Base-by-base conservation (phyloP, 2,888 invertebrate species). In the Dione vanillae region DNA sequence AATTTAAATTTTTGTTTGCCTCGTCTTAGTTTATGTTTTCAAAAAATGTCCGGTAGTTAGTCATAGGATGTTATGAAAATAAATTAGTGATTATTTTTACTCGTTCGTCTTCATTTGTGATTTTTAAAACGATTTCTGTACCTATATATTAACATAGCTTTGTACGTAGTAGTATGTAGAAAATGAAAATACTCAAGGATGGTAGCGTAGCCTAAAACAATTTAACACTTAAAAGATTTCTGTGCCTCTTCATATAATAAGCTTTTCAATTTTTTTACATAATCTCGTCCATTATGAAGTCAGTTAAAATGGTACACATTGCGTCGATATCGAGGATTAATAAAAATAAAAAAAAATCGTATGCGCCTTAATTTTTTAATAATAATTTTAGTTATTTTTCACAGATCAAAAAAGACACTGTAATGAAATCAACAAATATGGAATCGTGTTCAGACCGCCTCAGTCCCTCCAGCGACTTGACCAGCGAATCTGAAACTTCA, bases 341-440 rank as follows among this genome's bases (percentile, higher is more conserved):
- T n/a, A n/a, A n/a, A n/a, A n/a, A n/a, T n/a, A n/a, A n/a, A n/a
- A n/a, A n/a, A n/a, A n/a, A n/a, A n/a, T n/a, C n/a, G n/a, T n/a
- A n/a, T n/a, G n/a, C n/a, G n/a, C n/a, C n/a, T n/a, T n/a, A n/a
- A n/a, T n/a, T n/a, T n/a, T n/a, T n/a, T n/a, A n/a, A 41, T 20
- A 27, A 58, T 75, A 71, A 41, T n/a, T n/a, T 37, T 1, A 37
- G 6, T 8, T 16, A n/a, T 35, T 67, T 14, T 6, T 62, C 62
- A 11, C 75, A 78, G 78, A 58, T 70, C 35, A n/a, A 11, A 11
- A 58, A 45, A 54, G 45, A 66, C 19, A 37, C 41, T 41, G 72
- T 62, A 51, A 93, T 93, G 93, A 93, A 93, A 89, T 92, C 91
- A n/a, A 93, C 91, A 47, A 89, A 85, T 45, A 92, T 93, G 90